phyloP scores from a whole-genome alignment of 1,140 invertebrate genomes.

The Drosophila tristis region DNA sequence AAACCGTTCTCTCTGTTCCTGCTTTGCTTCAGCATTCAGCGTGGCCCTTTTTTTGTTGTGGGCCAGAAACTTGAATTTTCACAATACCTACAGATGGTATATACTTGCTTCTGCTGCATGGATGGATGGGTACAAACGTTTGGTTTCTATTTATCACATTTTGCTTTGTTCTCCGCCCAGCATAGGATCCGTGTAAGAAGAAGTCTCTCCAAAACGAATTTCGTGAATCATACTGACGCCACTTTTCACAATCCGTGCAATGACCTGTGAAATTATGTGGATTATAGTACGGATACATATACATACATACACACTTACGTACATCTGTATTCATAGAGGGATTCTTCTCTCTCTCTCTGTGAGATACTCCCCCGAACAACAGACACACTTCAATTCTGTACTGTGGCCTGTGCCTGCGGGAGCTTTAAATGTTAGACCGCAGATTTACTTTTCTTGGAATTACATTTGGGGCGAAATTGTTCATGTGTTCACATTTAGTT shows the following conservation, averaged over 20 bases:
- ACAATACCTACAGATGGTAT: slow-evolving; percentile 33
- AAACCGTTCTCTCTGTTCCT: slow-evolving; percentile 41
- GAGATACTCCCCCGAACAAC: not conserved
- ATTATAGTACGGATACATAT: slow-evolving; percentile 17
- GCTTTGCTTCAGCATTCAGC: slow-evolving; percentile 40
- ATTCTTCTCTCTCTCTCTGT: not conserved
- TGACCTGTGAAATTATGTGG: slow-evolving; percentile 70
- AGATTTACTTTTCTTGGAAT: slow-evolving; percentile 21
- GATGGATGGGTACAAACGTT: not conserved
- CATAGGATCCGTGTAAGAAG: not conserved
- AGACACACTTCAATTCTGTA: not conserved
- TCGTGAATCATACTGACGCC: slow-evolving; percentile 45
- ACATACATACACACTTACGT: not conserved
- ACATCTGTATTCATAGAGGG: too few species aligned
- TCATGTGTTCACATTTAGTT: slow-evolving; percentile 10
- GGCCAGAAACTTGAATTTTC: slow-evolving; percentile 52
- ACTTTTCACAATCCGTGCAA: slow-evolving; percentile 54
- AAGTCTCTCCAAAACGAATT: slow-evolving; percentile 5
- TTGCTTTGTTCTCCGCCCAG: slow-evolving; percentile 23
- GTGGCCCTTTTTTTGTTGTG: slow-evolving; percentile 17
- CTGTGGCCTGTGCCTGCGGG: too few species aligned
- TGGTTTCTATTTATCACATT: slow-evolving; percentile 40
- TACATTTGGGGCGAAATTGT: not conserved
- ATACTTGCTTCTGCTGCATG: not conserved
- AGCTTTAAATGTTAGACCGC: not conserved